Percentiles rank a stretch among this genome's conserved stretches.
Conservation (phyloP, 2,113 vertebrate genomes). For the Rhinogobius similis region DNA sequence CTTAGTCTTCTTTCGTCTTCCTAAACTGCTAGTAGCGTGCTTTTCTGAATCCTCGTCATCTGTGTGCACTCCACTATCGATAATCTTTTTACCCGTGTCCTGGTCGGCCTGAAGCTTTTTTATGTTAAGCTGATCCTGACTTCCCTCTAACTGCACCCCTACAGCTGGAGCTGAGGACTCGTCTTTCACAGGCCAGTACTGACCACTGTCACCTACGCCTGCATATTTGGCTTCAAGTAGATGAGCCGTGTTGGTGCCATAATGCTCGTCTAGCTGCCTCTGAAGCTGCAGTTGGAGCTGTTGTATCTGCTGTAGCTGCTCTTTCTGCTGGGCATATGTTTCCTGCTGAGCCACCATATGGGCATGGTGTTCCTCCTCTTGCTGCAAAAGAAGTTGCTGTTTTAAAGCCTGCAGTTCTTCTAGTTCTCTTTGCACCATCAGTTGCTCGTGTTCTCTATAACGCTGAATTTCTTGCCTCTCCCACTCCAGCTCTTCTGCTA, state of each 20-base stretch:
- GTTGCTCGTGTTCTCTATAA: constrained; percentile 94
- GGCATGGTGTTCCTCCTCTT: constrained; percentile 95
- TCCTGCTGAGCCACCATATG: constrained; percentile 96
- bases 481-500: constrained; percentile 97
- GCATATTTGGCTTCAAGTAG: constrained; percentile 89
- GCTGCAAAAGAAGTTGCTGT: constrained; percentile 93
- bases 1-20: constrained; percentile 84
- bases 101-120: constrained; percentile 85
- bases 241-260: constrained; percentile 78
- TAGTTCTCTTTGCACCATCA: constrained; percentile 96
- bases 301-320: constrained; percentile 95
- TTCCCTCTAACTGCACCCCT: constrained; percentile 78
- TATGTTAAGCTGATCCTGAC: constrained; percentile 79
- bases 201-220: constrained; percentile 82
- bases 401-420: constrained; percentile 96
- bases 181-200: constrained; percentile 91
- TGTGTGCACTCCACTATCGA: constrained; percentile 94
- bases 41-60: constrained; percentile 95
- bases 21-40: constrained; percentile 70
- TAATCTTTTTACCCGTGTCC: constrained; percentile 84
- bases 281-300: constrained; percentile 95
- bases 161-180: constrained; percentile 77
- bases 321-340: constrained; percentile 90
- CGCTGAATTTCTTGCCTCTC: constrained; percentile 98
- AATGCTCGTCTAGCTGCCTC: constrained; percentile 91